These are phyloP conservation scores for Scolopax bukidnonensis DNA, from an alignment of 2,797 vertebrate genomes.

Conservation along the genomic window DNA sequence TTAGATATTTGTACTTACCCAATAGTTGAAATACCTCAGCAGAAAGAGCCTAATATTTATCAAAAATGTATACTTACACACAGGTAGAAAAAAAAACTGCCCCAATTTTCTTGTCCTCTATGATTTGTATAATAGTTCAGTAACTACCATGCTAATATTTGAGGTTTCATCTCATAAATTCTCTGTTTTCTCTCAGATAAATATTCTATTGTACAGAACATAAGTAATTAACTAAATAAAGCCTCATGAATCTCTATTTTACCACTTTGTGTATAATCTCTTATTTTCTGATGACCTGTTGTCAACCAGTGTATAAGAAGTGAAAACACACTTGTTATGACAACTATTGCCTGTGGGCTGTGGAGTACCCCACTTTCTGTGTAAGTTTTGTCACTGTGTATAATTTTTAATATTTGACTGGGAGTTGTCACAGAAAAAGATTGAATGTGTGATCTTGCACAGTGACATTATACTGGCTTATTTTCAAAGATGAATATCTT, in stretches of 20 bases:
- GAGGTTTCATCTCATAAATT: not conserved
- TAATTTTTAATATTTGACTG: not conserved
- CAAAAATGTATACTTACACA: not conserved
- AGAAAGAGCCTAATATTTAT: not conserved
- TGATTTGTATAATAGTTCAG: not conserved
- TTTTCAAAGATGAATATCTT: constrained; percentile 30
- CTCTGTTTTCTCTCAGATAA: not conserved
- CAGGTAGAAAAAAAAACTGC: not conserved
- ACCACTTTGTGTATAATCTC: not conserved
- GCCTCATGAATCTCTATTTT: not conserved
- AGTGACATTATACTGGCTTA: constrained; percentile 2
- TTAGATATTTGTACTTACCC: not conserved
- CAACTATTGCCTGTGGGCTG: not conserved
- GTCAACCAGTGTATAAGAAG: not conserved
- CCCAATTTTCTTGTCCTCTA: not conserved
- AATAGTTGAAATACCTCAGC: not conserved
- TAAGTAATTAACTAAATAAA: not conserved
- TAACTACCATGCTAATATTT: not conserved
- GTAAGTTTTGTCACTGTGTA: not conserved
- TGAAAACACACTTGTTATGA: not conserved
- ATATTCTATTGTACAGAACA: not conserved
- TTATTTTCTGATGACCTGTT: not conserved
- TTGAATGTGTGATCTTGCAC: not conserved
- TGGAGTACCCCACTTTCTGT: not conserved
- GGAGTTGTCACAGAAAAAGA: not conserved